Base-by-base conservation (phyloP, 2,888 invertebrate genomes). In the Megalurothrips usitatus region DNA sequence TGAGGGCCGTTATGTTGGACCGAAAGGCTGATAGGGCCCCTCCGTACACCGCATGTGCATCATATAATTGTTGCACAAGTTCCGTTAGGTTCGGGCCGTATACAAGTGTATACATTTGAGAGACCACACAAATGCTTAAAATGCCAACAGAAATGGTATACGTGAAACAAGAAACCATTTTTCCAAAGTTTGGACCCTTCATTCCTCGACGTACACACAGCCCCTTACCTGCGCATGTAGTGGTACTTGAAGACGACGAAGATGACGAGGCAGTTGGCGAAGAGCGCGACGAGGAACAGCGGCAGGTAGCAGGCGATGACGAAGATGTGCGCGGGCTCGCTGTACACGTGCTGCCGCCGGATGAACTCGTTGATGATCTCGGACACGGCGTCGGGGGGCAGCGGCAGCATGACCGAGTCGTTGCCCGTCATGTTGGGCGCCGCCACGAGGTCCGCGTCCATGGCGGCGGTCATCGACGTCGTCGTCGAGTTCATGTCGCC, bases 231-330 rank as follows among this genome's bases (percentile, higher is more conserved):
- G 85, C 92, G 89, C 85, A 92, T 91, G 84, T 92, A 92, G 83
- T 92, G 90, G 85, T 91, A 92, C 84, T 92, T 92, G 82, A 92
- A 89, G 80, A 93, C 92, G 0, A 92, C 91, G 4, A 91, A 87
- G 81, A 93, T 92, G 1, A 93, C 90, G 14, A 93, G 87, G n/a
- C 90, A 87, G 84, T 93, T 93, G 4, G 92, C 91, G 11, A 90
- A 86, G 28, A 92, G 86, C 0, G 92, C 92, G 79, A 92, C 84
- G 23, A 92, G 84, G 82, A 92, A 91, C 6, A 92, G 88, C 0
- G 91, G 91, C 81, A 92, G 89, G 84, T 93, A 93, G 28, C 92
- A 87, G 0, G 89, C 89, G 81, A 93, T 91, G 68, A 93, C 87
- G 19, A 91, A 87, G 49, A 83, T 82, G 58, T 82, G 80, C 8